These are phyloP conservation scores for Chelonoidis abingdonii DNA, from an alignment of 2,113 vertebrate species.

Conservation along the genomic window DNA sequence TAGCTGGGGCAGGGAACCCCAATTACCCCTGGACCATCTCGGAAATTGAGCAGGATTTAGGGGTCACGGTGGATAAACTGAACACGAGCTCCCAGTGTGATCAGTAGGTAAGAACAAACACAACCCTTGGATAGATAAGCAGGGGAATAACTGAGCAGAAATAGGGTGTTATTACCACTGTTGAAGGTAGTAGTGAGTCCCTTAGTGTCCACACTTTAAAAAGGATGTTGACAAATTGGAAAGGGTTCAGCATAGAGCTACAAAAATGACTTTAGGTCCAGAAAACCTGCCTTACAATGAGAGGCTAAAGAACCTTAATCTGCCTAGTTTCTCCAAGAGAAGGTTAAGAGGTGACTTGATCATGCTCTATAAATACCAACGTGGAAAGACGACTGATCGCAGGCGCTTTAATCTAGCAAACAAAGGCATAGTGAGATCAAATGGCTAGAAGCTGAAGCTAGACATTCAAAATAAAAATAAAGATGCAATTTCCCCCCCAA, in stretches of 20 bases:
- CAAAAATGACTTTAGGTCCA: slow-evolving; percentile 25
- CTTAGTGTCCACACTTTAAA: background rate
- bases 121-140: background rate
- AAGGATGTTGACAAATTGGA: background rate
- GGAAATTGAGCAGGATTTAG: accelerated
- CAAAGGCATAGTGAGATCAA: background rate
- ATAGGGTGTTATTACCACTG: background rate
- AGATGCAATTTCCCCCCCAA: background rate
- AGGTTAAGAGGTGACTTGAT: background rate
- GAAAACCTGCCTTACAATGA: background rate
- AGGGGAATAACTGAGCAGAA: background rate
- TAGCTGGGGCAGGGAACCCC: background rate
- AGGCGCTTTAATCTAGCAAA: slow-evolving; percentile 18
- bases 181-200: background rate
- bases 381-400: background rate
- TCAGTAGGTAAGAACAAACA: background rate
- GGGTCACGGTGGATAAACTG: background rate
- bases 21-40: background rate
- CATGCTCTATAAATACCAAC: background rate
- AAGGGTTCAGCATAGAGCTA: slow-evolving; percentile 6
- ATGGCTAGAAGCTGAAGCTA: background rate
- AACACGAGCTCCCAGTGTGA: too few relatives aligned
- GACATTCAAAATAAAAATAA: slow-evolving; percentile 25
- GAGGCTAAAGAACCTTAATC: background rate
- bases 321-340: background rate